Evolutionary conservation across 2,888 invertebrate genomes (phyloP), one percentile per base, ranked within the genome.

Genomic region (Dasysyrphus tricinctus): DNA sequence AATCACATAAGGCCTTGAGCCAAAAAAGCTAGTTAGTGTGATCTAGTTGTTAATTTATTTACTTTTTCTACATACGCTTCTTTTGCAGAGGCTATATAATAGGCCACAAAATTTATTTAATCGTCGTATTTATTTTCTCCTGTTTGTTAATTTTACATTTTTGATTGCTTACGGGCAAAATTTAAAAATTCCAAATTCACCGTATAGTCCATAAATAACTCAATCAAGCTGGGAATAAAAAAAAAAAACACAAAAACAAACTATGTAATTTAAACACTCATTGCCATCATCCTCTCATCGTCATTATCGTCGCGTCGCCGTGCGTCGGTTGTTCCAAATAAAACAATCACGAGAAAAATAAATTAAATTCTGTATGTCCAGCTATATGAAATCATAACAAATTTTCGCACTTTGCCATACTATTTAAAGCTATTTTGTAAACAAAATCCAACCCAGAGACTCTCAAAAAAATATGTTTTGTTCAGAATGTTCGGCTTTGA

Each of bases 261-360:
- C 14, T 14, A 14, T 8, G 14, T 54, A 29, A n/a, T 29, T 54
- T 29, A 54, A 54, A 14, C 54, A 54, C 29, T 54, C 54, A 32
- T 32, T 8, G 54, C 29, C 54, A 24, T 51, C 24, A 54, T 54
- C 54, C 14, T 54, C n/a, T 54, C 29, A 8, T 14, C 51, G 6
- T 51, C 51, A 12, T 12, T 19, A 4, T 24, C 49, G 2, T 19
- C 9, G 49, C 11, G 51, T 24, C 24, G n/a, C 7, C 12, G 14
- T 51, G 3, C 39, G 14, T 42, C 6, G n/a, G n/a, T n/a, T n/a
- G 44, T 16, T 54, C 54, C 14, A 54, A 54, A 54, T 54, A 54
- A 54, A 54, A 54, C 29, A 54, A 32, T 54, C 29, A 7, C 7
- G 32, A 32, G 54, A 54, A 54, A 54, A 54, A 54, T 54, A 54